phyloP scores from a whole-genome alignment of 2,113 vertebrate species.

The Chelonoidis abingdonii region DNA sequence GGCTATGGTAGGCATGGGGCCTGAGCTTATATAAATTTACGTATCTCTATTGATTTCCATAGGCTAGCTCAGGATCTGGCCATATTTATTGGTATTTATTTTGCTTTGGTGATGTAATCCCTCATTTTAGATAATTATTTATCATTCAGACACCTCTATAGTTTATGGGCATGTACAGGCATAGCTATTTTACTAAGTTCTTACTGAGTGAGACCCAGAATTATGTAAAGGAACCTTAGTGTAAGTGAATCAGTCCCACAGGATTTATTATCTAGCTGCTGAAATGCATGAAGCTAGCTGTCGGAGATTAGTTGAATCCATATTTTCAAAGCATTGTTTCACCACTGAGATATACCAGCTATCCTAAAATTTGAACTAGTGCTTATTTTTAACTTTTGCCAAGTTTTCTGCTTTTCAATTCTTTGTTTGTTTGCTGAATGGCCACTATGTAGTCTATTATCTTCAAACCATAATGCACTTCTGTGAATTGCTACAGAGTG shows the following conservation, averaged over 20 bases:
- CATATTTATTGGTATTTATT: not conserved
- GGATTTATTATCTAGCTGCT: not conserved
- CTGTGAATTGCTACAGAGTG: not conserved
- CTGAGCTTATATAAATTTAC: not conserved
- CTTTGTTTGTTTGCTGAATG: not conserved
- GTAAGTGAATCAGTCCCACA: constrained; percentile 11
- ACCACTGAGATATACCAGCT: fast-evolving
- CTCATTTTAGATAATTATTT: not conserved
- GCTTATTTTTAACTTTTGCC: not conserved
- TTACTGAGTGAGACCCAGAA: not conserved
- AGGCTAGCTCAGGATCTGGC: not conserved
- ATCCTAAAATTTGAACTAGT: not conserved
- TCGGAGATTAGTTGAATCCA: not conserved
- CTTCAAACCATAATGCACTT: not conserved
- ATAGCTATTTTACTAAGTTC: not conserved
- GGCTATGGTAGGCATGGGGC: not conserved
- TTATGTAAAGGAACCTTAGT: not conserved
- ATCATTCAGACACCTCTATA: not conserved
- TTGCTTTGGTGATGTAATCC: not conserved
- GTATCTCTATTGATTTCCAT: not conserved
- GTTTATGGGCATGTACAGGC: not conserved
- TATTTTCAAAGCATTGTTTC: not conserved
- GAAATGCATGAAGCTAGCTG: not conserved
- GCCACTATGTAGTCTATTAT: not conserved
- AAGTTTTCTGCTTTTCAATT: not conserved